Evolutionary conservation across 2,113 vertebrate species (phyloP).

Genomic region (Calcarius ornatus): DNA sequence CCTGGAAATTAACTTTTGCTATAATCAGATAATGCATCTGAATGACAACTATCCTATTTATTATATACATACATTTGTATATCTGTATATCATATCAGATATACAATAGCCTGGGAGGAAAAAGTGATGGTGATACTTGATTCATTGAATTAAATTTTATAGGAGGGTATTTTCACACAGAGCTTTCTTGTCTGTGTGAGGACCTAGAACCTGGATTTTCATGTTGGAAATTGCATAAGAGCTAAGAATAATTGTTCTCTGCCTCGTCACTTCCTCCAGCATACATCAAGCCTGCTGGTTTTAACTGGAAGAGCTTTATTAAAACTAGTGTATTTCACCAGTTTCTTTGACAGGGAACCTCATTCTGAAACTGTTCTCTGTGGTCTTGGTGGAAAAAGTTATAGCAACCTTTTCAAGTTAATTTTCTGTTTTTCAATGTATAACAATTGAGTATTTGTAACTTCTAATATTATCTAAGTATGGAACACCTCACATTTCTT

Average conservation of each 20-base stretch:
- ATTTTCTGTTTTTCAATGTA: not conserved
- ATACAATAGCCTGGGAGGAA: not conserved
- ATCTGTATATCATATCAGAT: not conserved
- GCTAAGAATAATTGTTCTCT: not conserved
- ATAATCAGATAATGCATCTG: not conserved
- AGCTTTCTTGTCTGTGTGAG: not conserved
- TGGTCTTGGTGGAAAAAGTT: not conserved
- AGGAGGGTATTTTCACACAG: not conserved
- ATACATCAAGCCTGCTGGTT: not conserved
- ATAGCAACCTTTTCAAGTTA: not conserved
- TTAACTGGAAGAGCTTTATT: not conserved
- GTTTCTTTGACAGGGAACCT: not conserved
- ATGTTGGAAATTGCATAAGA: not conserved
- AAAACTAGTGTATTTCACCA: not conserved
- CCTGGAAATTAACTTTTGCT: not conserved
- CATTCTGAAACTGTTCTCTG: not conserved
- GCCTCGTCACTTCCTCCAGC: not conserved
- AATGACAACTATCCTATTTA: not conserved
- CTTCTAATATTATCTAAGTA: not conserved
- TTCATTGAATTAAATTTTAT: not conserved
- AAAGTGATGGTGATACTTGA: not conserved
- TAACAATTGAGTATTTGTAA: not conserved
- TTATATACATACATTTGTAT: not conserved
- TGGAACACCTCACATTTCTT: not conserved
- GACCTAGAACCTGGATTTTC: not conserved